Conservation (phyloP, 2,888 invertebrate genomes). For the Odiellus spinosus region DNA sequence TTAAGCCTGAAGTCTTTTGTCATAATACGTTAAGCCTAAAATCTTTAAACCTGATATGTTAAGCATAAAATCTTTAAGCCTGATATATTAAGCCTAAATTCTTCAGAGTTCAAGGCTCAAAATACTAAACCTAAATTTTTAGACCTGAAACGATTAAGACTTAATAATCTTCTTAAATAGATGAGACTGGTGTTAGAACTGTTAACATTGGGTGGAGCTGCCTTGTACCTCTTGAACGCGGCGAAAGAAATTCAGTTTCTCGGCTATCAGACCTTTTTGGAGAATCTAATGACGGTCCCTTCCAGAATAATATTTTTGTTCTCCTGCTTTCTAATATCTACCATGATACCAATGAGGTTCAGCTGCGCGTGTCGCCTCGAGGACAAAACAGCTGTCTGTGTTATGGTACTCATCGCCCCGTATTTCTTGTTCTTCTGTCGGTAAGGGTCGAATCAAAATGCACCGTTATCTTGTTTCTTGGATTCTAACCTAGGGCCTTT, state of each 20-base stretch:
- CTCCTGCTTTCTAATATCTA: conserved; percentile 74
- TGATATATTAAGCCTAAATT: too few species aligned
- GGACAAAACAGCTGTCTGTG: conserved; percentile 76
- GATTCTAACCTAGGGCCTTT: not conserved
- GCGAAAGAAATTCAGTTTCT: conserved; percentile 75
- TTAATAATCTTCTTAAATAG: too few species aligned
- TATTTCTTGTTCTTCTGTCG: conserved; percentile 95
- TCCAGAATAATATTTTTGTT: conserved; percentile 84
- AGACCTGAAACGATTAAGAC: too few species aligned
- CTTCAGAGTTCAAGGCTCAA: too few species aligned
- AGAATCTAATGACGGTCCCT: conserved; percentile 79
- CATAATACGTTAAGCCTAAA: too few species aligned
- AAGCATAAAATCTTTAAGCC: too few species aligned
- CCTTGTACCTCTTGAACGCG: conserved; percentile 68
- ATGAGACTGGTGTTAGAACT: conserved; percentile 57
- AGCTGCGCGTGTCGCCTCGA: conserved; percentile 72
- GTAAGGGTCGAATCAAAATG: conserved; percentile 35
- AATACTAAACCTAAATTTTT: too few species aligned
- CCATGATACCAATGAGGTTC: conserved; percentile 66
- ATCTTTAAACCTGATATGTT: too few species aligned
- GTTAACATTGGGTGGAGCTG: conserved; percentile 60
- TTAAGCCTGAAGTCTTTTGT: too few species aligned
- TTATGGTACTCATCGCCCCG: conserved; percentile 88
- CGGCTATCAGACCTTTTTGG: conserved; percentile 82
- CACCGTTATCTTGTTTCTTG: not conserved